Evolutionary conservation across 2,888 invertebrate species (phyloP), one percentile per base, ranked within the genome.

Genomic region (Brachylomia viminalis): DNA sequence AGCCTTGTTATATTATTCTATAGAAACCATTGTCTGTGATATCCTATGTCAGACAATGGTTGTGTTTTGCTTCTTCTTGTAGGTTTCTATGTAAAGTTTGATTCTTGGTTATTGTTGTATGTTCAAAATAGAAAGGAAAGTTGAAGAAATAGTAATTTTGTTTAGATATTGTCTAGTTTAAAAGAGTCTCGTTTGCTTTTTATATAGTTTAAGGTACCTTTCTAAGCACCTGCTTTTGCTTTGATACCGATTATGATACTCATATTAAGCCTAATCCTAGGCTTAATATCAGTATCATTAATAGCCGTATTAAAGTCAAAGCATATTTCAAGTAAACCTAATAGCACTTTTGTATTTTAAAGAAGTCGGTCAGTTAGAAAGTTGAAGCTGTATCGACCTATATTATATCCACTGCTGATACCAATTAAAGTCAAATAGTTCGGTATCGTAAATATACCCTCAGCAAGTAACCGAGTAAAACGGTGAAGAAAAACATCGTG

Each of bases 1-100:
- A 45, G 23, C 17, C 27, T 10, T 30, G 47, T 62, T 49, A 58
- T 47, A 42, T 68, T 73, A 49, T 71, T 64, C 11, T 59, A 47
- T 38, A 20, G 23, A 56, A 71, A 30, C 20, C 30, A 47, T 71
- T 54, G 47, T 73, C 54, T 71, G 5, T 42, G 23, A 27, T n/a
- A 56, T 33, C 33, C 2, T 33, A 3, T 33, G 3, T 3, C 33
- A 33, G 5, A 33, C 33, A 33, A 33, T 33, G 33, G 30, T 30
- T 27, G 33, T 10, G 2, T 45, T 38, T 65, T 61, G 6, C 1
- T 66, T 54, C 1, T 15, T 38, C n/a, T 65, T 64, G 30, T 64
- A 8, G 23, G 42, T 58, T 45, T 47, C 27, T 7, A 23, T 67
- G 15, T 30, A 65, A 65, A 66, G 17, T 66, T 73, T 33, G 30